Evolutionary conservation across 2,113 vertebrate species (phyloP), one percentile per base, ranked within the genome.

Genomic region (Rhea americana): DNA sequence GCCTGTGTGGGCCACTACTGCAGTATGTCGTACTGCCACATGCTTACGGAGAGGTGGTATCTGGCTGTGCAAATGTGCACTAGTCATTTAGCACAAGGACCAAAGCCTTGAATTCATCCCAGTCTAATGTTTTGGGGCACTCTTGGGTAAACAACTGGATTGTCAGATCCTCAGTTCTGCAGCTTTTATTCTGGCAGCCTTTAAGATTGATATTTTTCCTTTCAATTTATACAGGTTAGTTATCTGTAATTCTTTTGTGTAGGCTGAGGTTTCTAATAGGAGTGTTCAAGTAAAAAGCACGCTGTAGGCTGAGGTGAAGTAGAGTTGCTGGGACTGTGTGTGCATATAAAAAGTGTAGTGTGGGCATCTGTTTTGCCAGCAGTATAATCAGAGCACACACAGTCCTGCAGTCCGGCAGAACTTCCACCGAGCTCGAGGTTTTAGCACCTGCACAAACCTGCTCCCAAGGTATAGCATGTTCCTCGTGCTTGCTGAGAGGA

Each of bases 231-330:
- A 6, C 2, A 7, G 55, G 53, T 93, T 82, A 56, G 62, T 93
- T 94, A 35, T 63, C 75, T 82, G 79, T 91, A n/a, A 63, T 89
- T 59, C 61, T 88, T 68, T 18, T 37, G 85, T 1, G 53, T 94
- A 61, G 91, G 90, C 58, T 94, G 93, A 78, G 56, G 50, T 59
- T 94, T 89, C 74, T 94, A 73, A 88, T 82, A 90, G 30, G 70
- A 86, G 55, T 56, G 11, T n/a, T 93, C 74, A 28, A 76, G 13
- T 41, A 19, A 59, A 67, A 43, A 1, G 22, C n/a, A 80, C 2
- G 2, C 61, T 85, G 75, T 85, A 11, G 76, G 87, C 59, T 87
- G 94, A 86, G 81, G 74, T 75, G 45, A 43, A 35, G 39, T 83
- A 85, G 55, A 91, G 35, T 35, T 0, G 0, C 77, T 41, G 58